Conservation (phyloP, 2,888 invertebrate genomes). For the Papilio gigon region DNA sequence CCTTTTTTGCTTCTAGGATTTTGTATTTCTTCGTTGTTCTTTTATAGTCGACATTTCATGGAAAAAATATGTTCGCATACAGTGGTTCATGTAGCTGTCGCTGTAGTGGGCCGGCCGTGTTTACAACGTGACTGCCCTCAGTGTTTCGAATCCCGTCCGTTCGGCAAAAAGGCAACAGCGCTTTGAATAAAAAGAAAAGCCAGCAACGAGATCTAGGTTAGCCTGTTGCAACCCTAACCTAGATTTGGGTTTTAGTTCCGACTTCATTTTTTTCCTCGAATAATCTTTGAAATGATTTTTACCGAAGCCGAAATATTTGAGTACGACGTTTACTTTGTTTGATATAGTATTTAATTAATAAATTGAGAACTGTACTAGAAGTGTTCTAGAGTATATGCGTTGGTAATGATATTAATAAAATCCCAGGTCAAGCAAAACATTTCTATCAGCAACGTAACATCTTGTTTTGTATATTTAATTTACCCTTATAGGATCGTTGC, state of each 20-base stretch:
- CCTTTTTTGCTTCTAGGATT: not conserved
- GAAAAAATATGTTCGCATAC: constrained; percentile 45
- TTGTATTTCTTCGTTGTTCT: not conserved
- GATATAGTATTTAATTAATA: too few species aligned
- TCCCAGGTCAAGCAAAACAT: not conserved
- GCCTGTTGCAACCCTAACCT: constrained; percentile 29
- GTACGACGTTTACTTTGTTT: not conserved
- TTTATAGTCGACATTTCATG: not conserved
- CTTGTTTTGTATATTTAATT: constrained; percentile 22
- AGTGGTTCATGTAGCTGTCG: constrained; percentile 39
- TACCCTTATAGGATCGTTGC: constrained; percentile 12
- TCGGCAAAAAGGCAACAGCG: constrained; percentile 27
- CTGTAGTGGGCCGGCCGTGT: constrained; percentile 25
- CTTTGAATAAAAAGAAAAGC: constrained; percentile 29
- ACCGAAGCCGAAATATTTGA: not conserved
- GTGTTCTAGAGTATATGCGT: too few species aligned
- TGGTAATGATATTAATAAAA: not conserved
- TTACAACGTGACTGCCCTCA: constrained; percentile 19
- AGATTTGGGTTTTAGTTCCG: constrained; percentile 14
- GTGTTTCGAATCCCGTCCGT: constrained; percentile 24
- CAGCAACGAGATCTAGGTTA: constrained; percentile 34
- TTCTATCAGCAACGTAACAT: not conserved
- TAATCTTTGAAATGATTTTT: not conserved
- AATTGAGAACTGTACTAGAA: too few species aligned
- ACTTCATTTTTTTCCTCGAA: not conserved